phyloP scores from a whole-genome alignment of 2,797 vertebrate genomes.

The Microchirus variegatus region DNA sequence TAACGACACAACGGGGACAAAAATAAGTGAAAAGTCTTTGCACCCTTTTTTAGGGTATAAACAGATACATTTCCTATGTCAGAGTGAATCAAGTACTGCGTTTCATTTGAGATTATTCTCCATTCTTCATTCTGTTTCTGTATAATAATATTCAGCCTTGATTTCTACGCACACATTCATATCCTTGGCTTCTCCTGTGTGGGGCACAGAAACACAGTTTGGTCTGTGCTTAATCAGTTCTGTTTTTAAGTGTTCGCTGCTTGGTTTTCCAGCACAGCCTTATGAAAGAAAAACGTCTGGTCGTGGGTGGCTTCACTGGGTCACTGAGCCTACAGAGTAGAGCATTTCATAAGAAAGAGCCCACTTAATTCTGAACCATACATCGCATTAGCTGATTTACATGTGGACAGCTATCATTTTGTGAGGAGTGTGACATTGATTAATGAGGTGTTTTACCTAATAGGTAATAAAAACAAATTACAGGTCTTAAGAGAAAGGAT shows the following conservation, averaged over 20 bases:
- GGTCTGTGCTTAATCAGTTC: slow-evolving; percentile 83
- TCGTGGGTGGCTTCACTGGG: slow-evolving; percentile 83
- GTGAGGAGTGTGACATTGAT: slow-evolving; percentile 84
- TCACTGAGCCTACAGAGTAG: slow-evolving; percentile 84
- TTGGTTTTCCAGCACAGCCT: slow-evolving; percentile 77
- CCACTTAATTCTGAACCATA: slow-evolving; percentile 87
- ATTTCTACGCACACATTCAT: slow-evolving; percentile 28
- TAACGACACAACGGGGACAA: neutral
- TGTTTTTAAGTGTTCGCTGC: slow-evolving; percentile 82
- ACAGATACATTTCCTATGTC: neutral
- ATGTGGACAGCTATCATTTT: slow-evolving; percentile 88
- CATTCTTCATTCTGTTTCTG: neutral
- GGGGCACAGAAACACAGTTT: slow-evolving; percentile 73
- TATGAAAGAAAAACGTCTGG: slow-evolving; percentile 80
- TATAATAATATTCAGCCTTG: slow-evolving; percentile 48
- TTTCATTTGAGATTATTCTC: slow-evolving; percentile 10
- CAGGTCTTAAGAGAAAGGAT: slow-evolving; percentile 84
- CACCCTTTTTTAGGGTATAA: neutral
- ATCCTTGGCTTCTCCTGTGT: slow-evolving; percentile 50
- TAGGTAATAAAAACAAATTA: slow-evolving; percentile 88
- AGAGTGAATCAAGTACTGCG: neutral
- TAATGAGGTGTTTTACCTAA: slow-evolving; percentile 88
- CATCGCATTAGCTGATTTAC: slow-evolving; percentile 86
- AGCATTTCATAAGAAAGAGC: slow-evolving; percentile 84
- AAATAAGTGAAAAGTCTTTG: slow-evolving; percentile 1